Base-by-base conservation (phyloP, 2,888 invertebrate genomes). In the Drosophila ezoana region DNA sequence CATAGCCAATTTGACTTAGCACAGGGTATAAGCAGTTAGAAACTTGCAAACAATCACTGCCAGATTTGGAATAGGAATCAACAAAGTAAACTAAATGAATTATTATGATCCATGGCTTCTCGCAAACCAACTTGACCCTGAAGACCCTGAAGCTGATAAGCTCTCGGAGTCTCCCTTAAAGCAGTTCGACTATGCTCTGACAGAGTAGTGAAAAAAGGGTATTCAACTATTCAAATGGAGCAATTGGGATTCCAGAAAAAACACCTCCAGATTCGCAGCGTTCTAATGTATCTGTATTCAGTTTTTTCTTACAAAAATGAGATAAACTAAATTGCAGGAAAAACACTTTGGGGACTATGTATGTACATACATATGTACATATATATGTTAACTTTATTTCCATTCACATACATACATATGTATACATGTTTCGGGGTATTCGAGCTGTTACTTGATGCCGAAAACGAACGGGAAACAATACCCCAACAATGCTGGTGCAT, bases 81-180 rank as follows among this genome's bases (percentile, higher is more conserved):
- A 28, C 13, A 65, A 54, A 47, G 67, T 54, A 54, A 65, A 65
- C 67, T 40, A 35, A 32, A 52, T 44, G 43, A 65, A 52, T 63
- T 63, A 43, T 66, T 63, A 63, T 44, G 66, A 63, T 63, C 53
- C 37, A 63, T 44, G 43, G 23, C 54, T 28, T 8, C 28, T 35
- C 44, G 23, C 35, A 44, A 23, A 44, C 23, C 66, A 33, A 37
- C 14, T 71, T 68, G 67, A 71, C 41, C 72, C 51, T 5, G 35
- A 0, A 33, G 69, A 69, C 69, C 47, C 16, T 32, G 33, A 14
- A 35, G 14, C 72, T 71, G 67, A 68, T 68, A 62, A 68, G 64
- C 52, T 38, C 18, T 11, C 33, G 14, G 16, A 48, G 35, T 43
- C 38, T 51, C 32, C 43, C 63, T 43, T 32, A 65, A 52, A 33